Percentiles rank a stretch among this genome's conserved stretches.
Conservation (phyloP, 2,888 invertebrate genomes). For the Protonemura montana region DNA sequence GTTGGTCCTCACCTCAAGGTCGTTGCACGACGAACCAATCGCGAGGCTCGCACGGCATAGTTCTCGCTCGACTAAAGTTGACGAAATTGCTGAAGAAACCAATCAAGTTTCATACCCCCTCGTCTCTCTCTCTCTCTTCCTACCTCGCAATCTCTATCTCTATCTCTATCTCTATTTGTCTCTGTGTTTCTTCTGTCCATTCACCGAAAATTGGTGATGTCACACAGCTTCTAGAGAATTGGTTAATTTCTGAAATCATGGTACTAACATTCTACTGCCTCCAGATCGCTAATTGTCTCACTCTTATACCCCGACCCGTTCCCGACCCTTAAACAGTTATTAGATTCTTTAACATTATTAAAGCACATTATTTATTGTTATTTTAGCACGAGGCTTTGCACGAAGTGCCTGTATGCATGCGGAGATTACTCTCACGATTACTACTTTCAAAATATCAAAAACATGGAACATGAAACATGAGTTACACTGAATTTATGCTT, state of each 20-base stretch:
- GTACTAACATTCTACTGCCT: conserved; percentile 49
- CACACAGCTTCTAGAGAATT: conserved; percentile 44
- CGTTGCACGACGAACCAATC: neutral
- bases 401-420: neutral
- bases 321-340: neutral
- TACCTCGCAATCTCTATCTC: conserved; percentile 26
- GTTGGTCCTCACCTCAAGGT: neutral
- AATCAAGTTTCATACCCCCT: conserved; percentile 53
- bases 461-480: neutral
- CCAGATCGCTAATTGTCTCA: conserved; percentile 47
- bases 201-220: conserved; percentile 42
- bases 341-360: neutral
- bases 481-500: neutral
- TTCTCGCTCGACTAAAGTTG: neutral
- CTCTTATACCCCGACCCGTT: conserved; percentile 26
- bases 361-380: neutral
- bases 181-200: conserved; percentile 45
- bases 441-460: neutral
- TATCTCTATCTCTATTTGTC: conserved; percentile 42
- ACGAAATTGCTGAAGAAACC: neutral
- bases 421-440: neutral
- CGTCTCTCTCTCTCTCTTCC: conserved; percentile 49
- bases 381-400: neutral
- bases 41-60: neutral
- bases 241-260: conserved; percentile 24